A percentile compares a stretch with the other conserved stretches of the same genome.
Evolutionary conservation across 2,888 invertebrate genomes (phyloP).

Genomic region (Dynastes maya): DNA sequence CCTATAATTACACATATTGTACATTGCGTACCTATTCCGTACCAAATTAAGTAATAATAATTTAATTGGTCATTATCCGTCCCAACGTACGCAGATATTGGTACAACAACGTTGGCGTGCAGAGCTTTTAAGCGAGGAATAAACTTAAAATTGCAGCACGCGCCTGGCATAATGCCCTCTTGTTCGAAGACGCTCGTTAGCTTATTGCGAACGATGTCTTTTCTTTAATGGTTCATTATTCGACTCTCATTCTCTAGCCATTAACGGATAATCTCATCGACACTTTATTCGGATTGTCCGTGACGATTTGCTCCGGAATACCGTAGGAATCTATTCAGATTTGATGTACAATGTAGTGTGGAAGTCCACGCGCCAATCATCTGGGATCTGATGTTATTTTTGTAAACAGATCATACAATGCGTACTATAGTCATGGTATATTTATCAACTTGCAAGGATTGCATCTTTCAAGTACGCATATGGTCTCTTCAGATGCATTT

Average conservation of each 20-base stretch:
- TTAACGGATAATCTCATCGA: conserved; percentile 1
- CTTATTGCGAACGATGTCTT: conserved; percentile 6
- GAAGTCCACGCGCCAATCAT: conserved; percentile 3
- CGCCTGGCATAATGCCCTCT: background rate
- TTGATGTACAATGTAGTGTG: background rate
- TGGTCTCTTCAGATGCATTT: too few relatives aligned
- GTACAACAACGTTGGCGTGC: background rate
- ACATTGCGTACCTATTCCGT: conserved; percentile 6
- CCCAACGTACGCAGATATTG: background rate
- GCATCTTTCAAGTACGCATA: too few relatives aligned
- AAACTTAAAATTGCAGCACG: conserved; percentile 9
- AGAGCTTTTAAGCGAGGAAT: background rate
- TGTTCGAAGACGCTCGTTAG: conserved; percentile 14
- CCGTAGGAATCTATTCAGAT: conserved; percentile 8
- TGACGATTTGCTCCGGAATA: background rate
- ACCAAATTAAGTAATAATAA: conserved; percentile 39
- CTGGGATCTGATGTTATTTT: background rate
- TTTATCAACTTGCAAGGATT: background rate
- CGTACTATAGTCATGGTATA: background rate
- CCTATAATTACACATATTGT: conserved; percentile 37
- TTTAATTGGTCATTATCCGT: conserved; percentile 39
- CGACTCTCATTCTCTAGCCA: background rate
- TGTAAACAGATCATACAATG: background rate
- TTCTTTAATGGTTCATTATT: conserved; percentile 7
- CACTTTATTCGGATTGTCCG: background rate